Percentiles rank a stretch among this genome's conserved stretches.
These are phyloP conservation scores for Graptemys geographica DNA, from an alignment of 2,797 vertebrate genomes.

Conservation along the genomic window DNA sequence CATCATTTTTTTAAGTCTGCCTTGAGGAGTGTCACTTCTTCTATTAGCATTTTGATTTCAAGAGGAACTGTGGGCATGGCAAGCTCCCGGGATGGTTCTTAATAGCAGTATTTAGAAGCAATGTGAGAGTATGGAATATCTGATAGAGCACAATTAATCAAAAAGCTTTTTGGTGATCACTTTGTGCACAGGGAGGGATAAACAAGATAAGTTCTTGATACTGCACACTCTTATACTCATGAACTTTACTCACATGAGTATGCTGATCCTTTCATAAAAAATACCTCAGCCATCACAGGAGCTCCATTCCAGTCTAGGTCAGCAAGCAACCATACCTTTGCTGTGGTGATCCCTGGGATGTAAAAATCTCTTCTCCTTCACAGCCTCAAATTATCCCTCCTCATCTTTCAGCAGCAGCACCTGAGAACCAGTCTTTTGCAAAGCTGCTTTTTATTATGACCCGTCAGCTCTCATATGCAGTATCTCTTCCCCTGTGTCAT, in stretches of 20 bases:
- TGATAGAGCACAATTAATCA: conserved; percentile 54
- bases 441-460: not conserved
- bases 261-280: not conserved
- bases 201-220: not conserved
- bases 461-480: not conserved
- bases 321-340: fast-evolving
- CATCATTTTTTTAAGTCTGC: conserved; percentile 17
- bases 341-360: not conserved
- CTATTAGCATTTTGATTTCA: conserved; percentile 59
- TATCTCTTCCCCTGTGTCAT: not conserved
- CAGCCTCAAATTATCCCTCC: not conserved
- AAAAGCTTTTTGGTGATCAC: conserved; percentile 58
- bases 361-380: not conserved
- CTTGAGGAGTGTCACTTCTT: not conserved
- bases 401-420: not conserved
- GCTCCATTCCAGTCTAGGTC: not conserved
- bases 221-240: not conserved
- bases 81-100: conserved; percentile 59
- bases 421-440: not conserved
- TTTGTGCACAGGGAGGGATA: conserved; percentile 15
- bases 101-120: conserved; percentile 43
- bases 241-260: not conserved
- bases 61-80: conserved; percentile 63
- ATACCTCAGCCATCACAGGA: not conserved
- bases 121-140: conserved; percentile 45